A percentile compares a stretch with the other conserved stretches of the same genome.
These are phyloP conservation scores for Beaufortia kweichowensis DNA, from an alignment of 2,113 vertebrate species.

Conservation along the genomic window DNA sequence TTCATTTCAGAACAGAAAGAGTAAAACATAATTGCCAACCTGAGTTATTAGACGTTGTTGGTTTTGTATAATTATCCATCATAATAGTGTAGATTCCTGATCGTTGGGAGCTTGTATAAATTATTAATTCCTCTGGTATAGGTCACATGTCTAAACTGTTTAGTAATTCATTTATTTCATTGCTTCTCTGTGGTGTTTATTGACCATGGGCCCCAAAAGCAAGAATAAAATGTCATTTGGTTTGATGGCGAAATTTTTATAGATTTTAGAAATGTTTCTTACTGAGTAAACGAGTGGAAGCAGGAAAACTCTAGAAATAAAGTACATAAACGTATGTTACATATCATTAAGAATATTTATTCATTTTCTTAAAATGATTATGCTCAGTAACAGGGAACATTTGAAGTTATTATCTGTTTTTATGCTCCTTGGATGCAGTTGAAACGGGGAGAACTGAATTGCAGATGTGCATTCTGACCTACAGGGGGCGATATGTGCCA, in stretches of 20 bases:
- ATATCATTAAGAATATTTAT: background rate
- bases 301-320: too few relatives aligned
- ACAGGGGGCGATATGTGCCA: slow-evolving; percentile 33
- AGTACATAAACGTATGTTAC: too few relatives aligned
- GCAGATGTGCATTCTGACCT: background rate
- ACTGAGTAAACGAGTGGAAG: background rate
- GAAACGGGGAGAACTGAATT: background rate
- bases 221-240: background rate
- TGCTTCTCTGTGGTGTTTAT: slow-evolving; percentile 32
- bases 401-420: background rate
- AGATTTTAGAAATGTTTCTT: background rate
- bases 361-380: background rate
- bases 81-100: slow-evolving; percentile 43
- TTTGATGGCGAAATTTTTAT: background rate
- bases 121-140: slow-evolving; percentile 58
- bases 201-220: background rate
- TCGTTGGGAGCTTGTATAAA: slow-evolving; percentile 48
- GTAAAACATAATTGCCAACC: background rate
- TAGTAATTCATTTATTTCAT: slow-evolving; percentile 51
- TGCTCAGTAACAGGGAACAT: background rate
- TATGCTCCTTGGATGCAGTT: background rate
- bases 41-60: background rate
- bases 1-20: slow-evolving; percentile 3
- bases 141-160: slow-evolving; percentile 59
- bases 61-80: slow-evolving; percentile 9